Evolutionary conservation across 2,888 invertebrate genomes (phyloP), one percentile per base, ranked within the genome.

Genomic region (Chesias legatella): DNA sequence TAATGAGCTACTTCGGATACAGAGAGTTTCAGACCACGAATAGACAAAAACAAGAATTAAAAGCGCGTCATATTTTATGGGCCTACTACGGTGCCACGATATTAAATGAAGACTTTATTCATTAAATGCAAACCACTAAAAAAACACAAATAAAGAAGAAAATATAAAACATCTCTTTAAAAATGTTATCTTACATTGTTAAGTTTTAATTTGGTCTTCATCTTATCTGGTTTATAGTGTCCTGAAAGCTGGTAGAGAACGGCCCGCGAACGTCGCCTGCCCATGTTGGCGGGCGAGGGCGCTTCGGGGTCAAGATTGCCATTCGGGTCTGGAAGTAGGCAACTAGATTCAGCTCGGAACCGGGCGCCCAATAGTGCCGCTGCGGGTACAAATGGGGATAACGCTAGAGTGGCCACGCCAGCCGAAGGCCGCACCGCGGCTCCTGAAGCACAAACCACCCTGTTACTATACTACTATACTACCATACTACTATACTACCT

Each of bases 231-330:
- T 79, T 96, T 97, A 88, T 98, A 98, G 86, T 98, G 98, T 53
- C 98, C 98, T 61, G 97, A 98, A 64, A 98, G 92, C 89, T 98
- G 98, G 89, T 98, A 98, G 51, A 98, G 93, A 44, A 98, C 98
- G 27, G 98, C 98, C 72, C 98, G 91, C 75, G 97, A 97, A 67
- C 98, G 91, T 69, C 98, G 91, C 58, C 98, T 90, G 62, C 96
- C 96, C 90, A 97, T 97, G 90, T 96, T 96, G 67, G 94, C 93
- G 63, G 94, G 93, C 59, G 95, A 94, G 47, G 93, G 93, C 62
- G 93, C 92, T 86, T 94, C 94, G 26, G 92, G 91, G 79, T 94
- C 94, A 84, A 94, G 93, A 73, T 92, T 91, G 89, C 94, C 95
- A 84, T 94, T 94, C 63, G 93, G 91, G 91, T 94, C 94, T 93